A percentile compares a stretch with the other conserved stretches of the same genome.
Conservation (phyloP, 2,113 vertebrate species). For the Oryctolagus cuniculus region DNA sequence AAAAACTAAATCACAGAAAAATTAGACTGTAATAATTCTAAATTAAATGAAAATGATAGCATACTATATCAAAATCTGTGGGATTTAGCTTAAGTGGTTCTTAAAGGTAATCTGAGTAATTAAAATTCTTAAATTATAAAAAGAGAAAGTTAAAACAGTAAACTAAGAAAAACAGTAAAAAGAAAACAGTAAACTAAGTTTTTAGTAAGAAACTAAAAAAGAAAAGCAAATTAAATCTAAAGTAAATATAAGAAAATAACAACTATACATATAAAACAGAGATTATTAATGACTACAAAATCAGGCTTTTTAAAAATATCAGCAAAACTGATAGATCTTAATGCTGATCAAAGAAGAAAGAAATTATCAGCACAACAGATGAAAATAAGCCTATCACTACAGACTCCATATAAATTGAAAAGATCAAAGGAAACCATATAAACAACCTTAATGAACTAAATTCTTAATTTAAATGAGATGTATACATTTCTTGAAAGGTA, state of each 20-base stretch:
- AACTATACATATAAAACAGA: neutral
- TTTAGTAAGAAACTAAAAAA: neutral
- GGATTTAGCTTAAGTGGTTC: neutral
- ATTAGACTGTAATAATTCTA: neutral
- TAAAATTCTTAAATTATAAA: slow-evolving; percentile 19
- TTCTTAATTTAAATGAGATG: neutral
- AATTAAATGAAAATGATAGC: slow-evolving; percentile 47
- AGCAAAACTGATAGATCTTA: neutral
- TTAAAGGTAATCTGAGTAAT: neutral
- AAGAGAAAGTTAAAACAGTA: neutral
- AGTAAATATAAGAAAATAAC: neutral
- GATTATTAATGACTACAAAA: neutral
- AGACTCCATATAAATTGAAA: neutral
- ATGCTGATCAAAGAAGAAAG: neutral
- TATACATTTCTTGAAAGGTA: neutral
- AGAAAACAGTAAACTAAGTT: neutral
- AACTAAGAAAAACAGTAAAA: neutral
- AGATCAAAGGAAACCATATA: neutral
- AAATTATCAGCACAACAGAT: neutral
- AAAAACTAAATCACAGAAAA: slow-evolving; percentile 26
- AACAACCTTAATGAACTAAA: neutral
- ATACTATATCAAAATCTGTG: neutral
- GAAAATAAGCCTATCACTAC: neutral
- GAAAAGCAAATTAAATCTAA: slow-evolving; percentile 6
- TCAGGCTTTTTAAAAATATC: neutral